Evolutionary conservation across 1,140 invertebrate species (phyloP), one percentile per base, ranked within the genome.

Genomic region (Druon quercuslanigerum): DNA sequence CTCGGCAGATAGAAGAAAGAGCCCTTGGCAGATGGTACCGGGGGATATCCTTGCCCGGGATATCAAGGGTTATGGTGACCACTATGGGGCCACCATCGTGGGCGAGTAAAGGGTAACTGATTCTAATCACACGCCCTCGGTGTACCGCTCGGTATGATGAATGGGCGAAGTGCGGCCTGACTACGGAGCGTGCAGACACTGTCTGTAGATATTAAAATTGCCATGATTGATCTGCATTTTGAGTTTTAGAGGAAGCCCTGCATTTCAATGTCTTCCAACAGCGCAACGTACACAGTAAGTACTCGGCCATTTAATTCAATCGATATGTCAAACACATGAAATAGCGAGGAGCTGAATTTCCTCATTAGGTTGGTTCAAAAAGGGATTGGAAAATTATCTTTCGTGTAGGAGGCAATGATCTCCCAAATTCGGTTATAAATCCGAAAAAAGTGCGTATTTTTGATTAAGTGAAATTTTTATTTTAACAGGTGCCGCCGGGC

Each of bases 71-170:
- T 66, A 66, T 66, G 60, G 60, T 33, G 60, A 66, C 60, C 60
- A 66, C 60, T 46, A 46, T 66, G 60, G 60, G 60, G 60, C 46
- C 25, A 66, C 40, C 60, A 33, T 66, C 60, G 60, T 66, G 60
- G 60, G 60, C 40, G 60, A 66, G 60, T 66, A 66, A 66, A 66
- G 60, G 60, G 60, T 66, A 66, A 66, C 60, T 66, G 60, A 66
- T 66, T 66, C 60, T 66, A 66, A 66, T 66, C 60, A 66, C 60
- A 66, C 60, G 33, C 60, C 60, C 60, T 66, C 60, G 13, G 60
- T 66, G 25, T 66, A 46, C 60, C 33, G 60, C 60, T 66, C 60
- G 40, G 25, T 66, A 66, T 66, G 60, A 66, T 66, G 60, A 66
- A 66, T 66, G 60, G 60, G 60, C 60, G 25, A 66, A 66, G 60